Base-by-base conservation (phyloP, 1,140 invertebrate genomes). In the Vanessa tameamea region DNA sequence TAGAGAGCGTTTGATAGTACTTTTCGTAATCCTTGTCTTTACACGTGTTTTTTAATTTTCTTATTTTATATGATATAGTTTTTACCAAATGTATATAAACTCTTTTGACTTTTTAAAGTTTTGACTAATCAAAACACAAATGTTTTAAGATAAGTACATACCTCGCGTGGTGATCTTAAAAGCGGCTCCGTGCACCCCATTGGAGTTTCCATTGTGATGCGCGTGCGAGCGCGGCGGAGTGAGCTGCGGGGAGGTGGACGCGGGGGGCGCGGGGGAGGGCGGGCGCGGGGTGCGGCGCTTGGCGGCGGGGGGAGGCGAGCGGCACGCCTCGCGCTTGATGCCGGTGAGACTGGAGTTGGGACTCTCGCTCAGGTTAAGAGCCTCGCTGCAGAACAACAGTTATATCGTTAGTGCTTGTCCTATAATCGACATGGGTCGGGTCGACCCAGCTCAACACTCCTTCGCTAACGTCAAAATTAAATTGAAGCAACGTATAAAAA, bases 111-210 rank as follows among this genome's bases (percentile, higher is more conserved):
- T 20, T 20, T 20, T 20, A 0, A 20, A 20, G 20, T 20, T 20
- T 20, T 20, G 20, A 20, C 20, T 3, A 31, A 31, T 31, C 3
- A 31, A 31, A 43, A 43, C 37, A 43, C 9, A 5, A 43, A 43
- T 50, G 6, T 50, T 20, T 4, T 16, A 20, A 23, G n/a, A 20
- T 55, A 55, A 20, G 16, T 57, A 57, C 20, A 14, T 66, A 97
- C 97, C 97, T 95, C 97, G 94, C 77, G 96, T 97, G 74, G 96
- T 96, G 79, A 98, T 98, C 93, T 97, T 98, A 78, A 98, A 97
- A 89, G 98, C 96, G 72, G 97, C 96, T 66, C 95, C 96, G 48
- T 89, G 82, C 14, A 87, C 85, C 8, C 88, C 90, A 47, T 86
- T 87, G 2, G 77, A 47, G 16, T 72, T 80, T 48, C 83, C 82